Percentiles rank a stretch among this genome's conserved stretches.
Evolutionary conservation across 2,113 vertebrate genomes (phyloP).

Genomic region (Tenebrosternarchus preto): DNA sequence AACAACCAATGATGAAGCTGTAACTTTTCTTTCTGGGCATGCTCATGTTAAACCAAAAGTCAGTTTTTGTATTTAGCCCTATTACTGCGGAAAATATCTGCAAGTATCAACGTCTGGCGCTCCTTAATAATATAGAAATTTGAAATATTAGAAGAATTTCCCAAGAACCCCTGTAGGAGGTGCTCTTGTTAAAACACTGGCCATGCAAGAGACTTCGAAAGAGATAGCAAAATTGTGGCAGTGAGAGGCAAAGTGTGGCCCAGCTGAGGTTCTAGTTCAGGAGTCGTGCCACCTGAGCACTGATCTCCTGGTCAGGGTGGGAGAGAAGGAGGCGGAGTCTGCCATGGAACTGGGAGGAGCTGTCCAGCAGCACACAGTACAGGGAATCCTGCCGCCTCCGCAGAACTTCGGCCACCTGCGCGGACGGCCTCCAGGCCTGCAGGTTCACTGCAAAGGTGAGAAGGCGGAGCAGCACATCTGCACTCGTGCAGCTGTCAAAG

Average conservation of each 20-base stretch:
- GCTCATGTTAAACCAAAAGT: background rate
- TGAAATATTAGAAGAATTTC: background rate
- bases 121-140: background rate
- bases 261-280: constrained; percentile 64
- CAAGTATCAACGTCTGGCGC: background rate
- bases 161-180: background rate
- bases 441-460: constrained; percentile 84
- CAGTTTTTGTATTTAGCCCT: background rate
- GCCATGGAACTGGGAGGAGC: constrained; percentile 75
- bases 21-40: background rate
- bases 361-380: constrained; percentile 79
- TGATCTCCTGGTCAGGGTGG: constrained; percentile 82
- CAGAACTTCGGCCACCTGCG: constrained; percentile 70
- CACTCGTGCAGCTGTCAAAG: constrained; percentile 75
- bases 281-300: constrained; percentile 82
- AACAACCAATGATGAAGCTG: background rate
- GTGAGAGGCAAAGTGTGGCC: constrained; percentile 24
- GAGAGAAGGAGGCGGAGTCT: constrained; percentile 79
- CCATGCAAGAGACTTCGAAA: background rate
- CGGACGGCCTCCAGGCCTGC: constrained; percentile 68
- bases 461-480: constrained; percentile 82
- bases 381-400: constrained; percentile 76
- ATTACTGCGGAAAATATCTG: background rate
- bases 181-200: constrained; percentile 1
- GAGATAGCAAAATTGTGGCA: background rate